These are phyloP conservation scores for Drosophila mulleri DNA, from an alignment of 2,888 invertebrate genomes.

Conservation along the genomic window DNA sequence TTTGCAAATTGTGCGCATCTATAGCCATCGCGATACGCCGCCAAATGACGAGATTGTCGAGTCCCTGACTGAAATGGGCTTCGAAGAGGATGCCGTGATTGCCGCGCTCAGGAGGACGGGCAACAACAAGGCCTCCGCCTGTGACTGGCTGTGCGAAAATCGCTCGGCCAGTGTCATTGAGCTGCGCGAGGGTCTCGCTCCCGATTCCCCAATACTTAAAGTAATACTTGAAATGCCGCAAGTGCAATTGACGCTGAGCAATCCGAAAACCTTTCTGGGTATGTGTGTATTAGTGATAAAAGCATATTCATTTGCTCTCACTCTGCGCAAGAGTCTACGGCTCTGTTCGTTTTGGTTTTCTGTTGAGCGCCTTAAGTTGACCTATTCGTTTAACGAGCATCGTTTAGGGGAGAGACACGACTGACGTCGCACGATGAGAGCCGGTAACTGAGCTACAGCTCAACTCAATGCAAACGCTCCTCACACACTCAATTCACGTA, in stretches of 20 bases:
- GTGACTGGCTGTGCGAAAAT: slow-evolving; percentile 89
- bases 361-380: too few relatives aligned
- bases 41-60: slow-evolving; percentile 81
- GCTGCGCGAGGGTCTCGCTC: slow-evolving; percentile 87
- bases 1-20: slow-evolving; percentile 84
- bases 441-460: too few relatives aligned
- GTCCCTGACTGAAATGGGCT: slow-evolving; percentile 87
- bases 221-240: slow-evolving; percentile 88
- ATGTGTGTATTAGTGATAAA: slow-evolving; percentile 38
- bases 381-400: too few relatives aligned
- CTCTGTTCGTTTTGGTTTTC: too few relatives aligned
- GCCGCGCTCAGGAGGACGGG: slow-evolving; percentile 88
- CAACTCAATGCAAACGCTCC: too few relatives aligned
- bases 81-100: slow-evolving; percentile 86
- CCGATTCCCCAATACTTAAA: slow-evolving; percentile 87
- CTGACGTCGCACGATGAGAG: too few relatives aligned
- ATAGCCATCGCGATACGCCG: slow-evolving; percentile 83
- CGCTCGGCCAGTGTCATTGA: slow-evolving; percentile 86
- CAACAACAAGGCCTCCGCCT: slow-evolving; percentile 88
- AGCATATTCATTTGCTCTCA: too few relatives aligned
- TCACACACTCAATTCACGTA: too few relatives aligned
- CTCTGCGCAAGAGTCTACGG: too few relatives aligned
- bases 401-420: too few relatives aligned
- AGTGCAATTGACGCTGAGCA: slow-evolving; percentile 88
- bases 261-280: slow-evolving; percentile 89